These are phyloP conservation scores for Trichogramma pretiosum DNA, from an alignment of 1,140 invertebrate genomes.

Conservation along the genomic window DNA sequence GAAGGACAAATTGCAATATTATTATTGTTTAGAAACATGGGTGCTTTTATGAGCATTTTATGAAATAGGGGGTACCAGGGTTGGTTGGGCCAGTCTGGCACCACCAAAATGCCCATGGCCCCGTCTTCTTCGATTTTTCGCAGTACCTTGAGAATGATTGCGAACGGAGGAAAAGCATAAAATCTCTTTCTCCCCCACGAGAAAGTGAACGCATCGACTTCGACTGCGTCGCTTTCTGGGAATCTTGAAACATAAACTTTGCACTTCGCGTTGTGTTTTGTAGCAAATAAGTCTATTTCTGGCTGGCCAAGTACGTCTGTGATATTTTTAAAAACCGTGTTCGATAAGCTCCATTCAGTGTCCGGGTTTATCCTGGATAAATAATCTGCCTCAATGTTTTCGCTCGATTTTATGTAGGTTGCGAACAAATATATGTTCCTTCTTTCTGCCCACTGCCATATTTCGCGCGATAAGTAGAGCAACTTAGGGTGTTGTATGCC, in stretches of 20 bases:
- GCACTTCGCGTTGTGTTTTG: constrained; percentile 6
- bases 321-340: constrained; percentile 12
- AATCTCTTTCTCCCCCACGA: constrained; percentile 17
- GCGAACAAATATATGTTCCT: constrained; percentile 20
- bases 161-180: constrained; percentile 24
- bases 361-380: constrained; percentile 16
- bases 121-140: constrained; percentile 19
- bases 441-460: constrained; percentile 24
- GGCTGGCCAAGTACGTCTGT: constrained; percentile 12
- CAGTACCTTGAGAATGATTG: constrained; percentile 16
- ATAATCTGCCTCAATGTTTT: constrained; percentile 21
- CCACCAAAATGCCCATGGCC: constrained; percentile 5
- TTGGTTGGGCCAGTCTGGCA: constrained; percentile 6
- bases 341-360: constrained; percentile 13
- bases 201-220: constrained; percentile 18
- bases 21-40: background rate
- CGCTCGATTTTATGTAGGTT: constrained; percentile 21
- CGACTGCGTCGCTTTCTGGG: background rate
- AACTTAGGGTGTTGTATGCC: background rate
- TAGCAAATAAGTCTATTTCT: constrained; percentile 17
- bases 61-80: constrained; percentile 13
- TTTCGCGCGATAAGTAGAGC: background rate
- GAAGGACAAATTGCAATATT: constrained; percentile 1
- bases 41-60: background rate
- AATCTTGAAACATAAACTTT: background rate